These are phyloP conservation scores for Pentamera pediparva DNA, from an alignment of 53 echinoderm and acorn worm species.

Conservation along the genomic window DNA sequence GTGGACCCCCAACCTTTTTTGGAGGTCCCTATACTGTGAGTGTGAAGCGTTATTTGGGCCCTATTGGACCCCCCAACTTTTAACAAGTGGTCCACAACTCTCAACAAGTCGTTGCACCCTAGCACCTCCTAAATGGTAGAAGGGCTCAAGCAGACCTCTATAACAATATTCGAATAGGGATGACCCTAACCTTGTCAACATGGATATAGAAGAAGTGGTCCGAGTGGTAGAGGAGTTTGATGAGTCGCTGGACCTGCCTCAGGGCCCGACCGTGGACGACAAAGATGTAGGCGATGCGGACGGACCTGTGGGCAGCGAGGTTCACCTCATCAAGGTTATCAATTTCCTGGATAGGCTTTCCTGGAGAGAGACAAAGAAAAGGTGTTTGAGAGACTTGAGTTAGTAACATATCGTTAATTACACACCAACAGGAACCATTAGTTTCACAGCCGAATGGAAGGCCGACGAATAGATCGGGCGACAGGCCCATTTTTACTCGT, in stretches of 20 bases:
- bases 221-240: conserved; percentile 76
- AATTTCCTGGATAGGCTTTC: conserved; percentile 36
- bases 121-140: not conserved
- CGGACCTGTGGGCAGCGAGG: conserved; percentile 38
- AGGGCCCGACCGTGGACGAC: conserved; percentile 93
- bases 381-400: no score
- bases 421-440: no score
- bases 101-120: not conserved
- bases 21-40: no score
- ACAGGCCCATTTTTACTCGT: no score
- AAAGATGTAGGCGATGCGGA: conserved; percentile 76
- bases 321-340: conserved; percentile 60
- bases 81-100: no score
- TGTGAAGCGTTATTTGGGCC: no score
- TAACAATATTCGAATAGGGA: not conserved
- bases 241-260: conserved; percentile 77
- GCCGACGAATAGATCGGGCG: no score
- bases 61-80: no score
- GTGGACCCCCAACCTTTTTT: no score
- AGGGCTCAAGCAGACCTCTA: not conserved
- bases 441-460: no score
- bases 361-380: not conserved
- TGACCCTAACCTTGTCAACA: conserved; percentile 72
- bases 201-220: conserved; percentile 99
- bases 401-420: no score